Base-by-base conservation (phyloP, 1,140 invertebrate genomes). In the Apocrypta bakeri region DNA sequence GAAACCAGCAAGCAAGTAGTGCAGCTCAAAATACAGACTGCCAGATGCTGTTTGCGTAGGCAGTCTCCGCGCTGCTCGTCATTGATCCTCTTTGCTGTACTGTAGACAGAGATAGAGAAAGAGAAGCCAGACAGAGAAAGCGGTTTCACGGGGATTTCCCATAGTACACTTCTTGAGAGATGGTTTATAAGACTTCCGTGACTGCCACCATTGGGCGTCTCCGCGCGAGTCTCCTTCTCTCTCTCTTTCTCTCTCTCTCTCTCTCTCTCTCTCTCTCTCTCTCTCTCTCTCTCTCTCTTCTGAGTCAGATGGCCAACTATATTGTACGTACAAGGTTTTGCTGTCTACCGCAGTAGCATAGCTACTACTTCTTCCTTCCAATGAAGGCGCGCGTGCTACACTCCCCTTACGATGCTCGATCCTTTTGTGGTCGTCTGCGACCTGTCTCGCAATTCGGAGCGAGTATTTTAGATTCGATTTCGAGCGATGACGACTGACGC, bases 121-220 rank as follows among this genome's bases (percentile, higher is more conserved):
- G 42, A 14, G 42, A 48, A 48, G 42, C 17, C 42, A 48, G 42
- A 21, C 42, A 48, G 42, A 48, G 42, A 56, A n/a, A 29, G 73
- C 56, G 61, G 56, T 77, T 77, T 78, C 76, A 31, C 77, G 25
- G 40, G 66, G 77, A 79, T 79, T 79, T 71, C 9, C 66, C 63
- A n/a, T 29, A 25, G 25, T 40, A 12, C 63, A 3, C 40, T 63
- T 14, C 21, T 27, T 6, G 48, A 81, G 48, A 81, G 79, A 81
- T 74, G 63, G 72, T 81, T 81, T 81, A 81, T 74, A 81, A 81
- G 79, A 81, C 71, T 81, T 81, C 71, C 79, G 72, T 66, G 79
- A 75, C 79, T 42, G 79, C 73, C 48, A n/a, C 63, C 72, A 56
- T n/a, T 56, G 48, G 48, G 48, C 48, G 48, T 56, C 48, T 56